Conservation (phyloP, 2,797 vertebrate genomes). For the Falco rusticolus region DNA sequence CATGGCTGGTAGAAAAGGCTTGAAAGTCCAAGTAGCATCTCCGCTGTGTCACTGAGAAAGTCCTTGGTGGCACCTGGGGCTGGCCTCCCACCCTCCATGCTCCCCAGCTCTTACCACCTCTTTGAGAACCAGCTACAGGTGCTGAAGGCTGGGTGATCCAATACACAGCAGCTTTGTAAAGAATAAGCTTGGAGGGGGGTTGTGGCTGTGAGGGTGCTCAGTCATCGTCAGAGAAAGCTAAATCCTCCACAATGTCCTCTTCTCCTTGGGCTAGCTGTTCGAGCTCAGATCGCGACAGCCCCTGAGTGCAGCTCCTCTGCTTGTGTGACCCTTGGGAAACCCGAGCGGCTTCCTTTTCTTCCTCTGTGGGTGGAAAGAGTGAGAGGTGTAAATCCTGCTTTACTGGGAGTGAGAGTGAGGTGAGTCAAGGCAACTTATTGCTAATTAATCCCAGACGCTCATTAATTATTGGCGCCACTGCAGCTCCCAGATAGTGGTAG, state of each 20-base stretch:
- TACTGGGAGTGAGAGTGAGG: constrained; percentile 13
- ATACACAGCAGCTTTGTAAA: neutral
- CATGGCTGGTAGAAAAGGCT: neutral
- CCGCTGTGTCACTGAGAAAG: neutral
- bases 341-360: neutral
- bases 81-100: rapidly evolving
- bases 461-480: constrained; percentile 58
- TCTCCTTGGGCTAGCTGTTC: constrained; percentile 86
- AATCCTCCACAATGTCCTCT: constrained; percentile 90
- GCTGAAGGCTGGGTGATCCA: neutral
- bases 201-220: constrained; percentile 45
- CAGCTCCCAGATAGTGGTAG: neutral
- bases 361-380: constrained; percentile 49
- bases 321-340: neutral
- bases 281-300: constrained; percentile 81
- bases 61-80: neutral
- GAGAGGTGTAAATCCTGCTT: constrained; percentile 44
- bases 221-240: constrained; percentile 89
- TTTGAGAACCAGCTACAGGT: neutral
- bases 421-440: constrained; percentile 27
- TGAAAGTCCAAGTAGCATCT: neutral
- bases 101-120: neutral
- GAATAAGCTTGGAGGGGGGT: neutral
- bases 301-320: neutral
- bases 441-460: constrained; percentile 73